These are phyloP conservation scores for Astreopora myriophthalma DNA, from an alignment of 64 coral and sea anemone genomes.

Conservation along the genomic window DNA sequence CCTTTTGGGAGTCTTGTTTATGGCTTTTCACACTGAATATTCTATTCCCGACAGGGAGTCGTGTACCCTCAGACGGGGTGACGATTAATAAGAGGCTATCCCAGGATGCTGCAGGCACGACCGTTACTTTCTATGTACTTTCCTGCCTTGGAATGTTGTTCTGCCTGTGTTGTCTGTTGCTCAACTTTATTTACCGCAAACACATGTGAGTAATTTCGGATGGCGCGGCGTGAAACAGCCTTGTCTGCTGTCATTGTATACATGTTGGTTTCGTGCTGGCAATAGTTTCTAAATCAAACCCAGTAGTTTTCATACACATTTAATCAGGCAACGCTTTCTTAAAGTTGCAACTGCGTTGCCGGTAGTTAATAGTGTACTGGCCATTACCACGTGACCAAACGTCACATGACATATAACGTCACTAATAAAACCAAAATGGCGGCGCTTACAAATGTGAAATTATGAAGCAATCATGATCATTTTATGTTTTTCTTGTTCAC, in stretches of 20 bases:
- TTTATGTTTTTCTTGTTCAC: too few relatives aligned
- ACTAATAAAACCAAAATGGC: too few relatives aligned
- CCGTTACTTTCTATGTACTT: constrained; percentile 36
- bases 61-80: constrained; percentile 18
- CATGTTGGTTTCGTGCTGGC: neutral
- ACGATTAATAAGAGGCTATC: neutral
- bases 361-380: too few relatives aligned
- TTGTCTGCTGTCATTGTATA: neutral
- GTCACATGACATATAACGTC: too few relatives aligned
- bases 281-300: too few relatives aligned
- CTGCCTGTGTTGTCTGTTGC: constrained; percentile 56
- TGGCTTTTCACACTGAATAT: neutral
- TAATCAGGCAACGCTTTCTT: too few relatives aligned
- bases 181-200: constrained; percentile 64
- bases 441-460: too few relatives aligned
- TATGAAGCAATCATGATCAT: too few relatives aligned
- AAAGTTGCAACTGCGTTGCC: too few relatives aligned
- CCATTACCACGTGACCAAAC: too few relatives aligned
- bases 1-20: too few relatives aligned
- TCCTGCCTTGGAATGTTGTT: constrained; percentile 51
- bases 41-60: constrained; percentile 16
- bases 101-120: neutral
- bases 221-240: neutral
- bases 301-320: too few relatives aligned
- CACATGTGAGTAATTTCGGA: constrained; percentile 20